Evolutionary conservation across 37 sponge, comb jelly and placozoan species (phyloP).

Genomic region (Diacarnus erythraeanus): DNA sequence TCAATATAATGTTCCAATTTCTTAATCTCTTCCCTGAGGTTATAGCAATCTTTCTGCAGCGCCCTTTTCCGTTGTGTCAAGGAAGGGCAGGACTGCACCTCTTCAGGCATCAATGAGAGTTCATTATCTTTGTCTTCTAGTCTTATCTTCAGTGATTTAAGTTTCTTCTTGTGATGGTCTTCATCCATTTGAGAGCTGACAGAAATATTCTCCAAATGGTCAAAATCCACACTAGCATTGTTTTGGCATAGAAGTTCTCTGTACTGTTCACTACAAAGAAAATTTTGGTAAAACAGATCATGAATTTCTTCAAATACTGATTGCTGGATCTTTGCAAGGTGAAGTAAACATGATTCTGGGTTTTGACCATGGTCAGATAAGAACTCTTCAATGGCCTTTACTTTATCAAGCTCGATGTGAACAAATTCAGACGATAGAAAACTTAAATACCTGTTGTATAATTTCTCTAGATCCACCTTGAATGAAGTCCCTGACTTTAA

Average conservation of each 20-base stretch:
- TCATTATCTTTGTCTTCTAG: conserved; percentile 36
- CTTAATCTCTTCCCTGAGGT: conserved; percentile 52
- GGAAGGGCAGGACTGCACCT: not conserved
- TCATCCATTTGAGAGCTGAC: conserved; percentile 26
- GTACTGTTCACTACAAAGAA: conserved; percentile 51
- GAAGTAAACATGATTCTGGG: not conserved
- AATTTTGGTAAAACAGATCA: conserved; percentile 55
- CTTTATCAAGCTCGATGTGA: conserved; percentile 11
- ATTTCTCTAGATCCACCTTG: not conserved
- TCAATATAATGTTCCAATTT: conserved; percentile 74
- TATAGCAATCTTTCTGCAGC: conserved; percentile 33
- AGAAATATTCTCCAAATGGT: not conserved
- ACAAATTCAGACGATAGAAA: conserved; percentile 4
- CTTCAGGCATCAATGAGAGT: conserved; percentile 28
- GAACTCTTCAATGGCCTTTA: conserved; percentile 14
- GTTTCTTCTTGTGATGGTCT: conserved; percentile 32
- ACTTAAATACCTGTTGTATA: conserved; percentile 26
- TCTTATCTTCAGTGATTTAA: conserved; percentile 35
- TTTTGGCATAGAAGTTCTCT: conserved; percentile 30
- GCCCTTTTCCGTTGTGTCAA: conserved; percentile 39
- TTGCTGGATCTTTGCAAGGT: conserved; percentile 21
- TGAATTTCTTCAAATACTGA: conserved; percentile 42
- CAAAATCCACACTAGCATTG: not conserved
- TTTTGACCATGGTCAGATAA: not conserved
- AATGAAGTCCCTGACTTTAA: not conserved